phyloP scores from a whole-genome alignment of 2,797 vertebrate genomes.

The Xiphorhynchus erythropygius region DNA sequence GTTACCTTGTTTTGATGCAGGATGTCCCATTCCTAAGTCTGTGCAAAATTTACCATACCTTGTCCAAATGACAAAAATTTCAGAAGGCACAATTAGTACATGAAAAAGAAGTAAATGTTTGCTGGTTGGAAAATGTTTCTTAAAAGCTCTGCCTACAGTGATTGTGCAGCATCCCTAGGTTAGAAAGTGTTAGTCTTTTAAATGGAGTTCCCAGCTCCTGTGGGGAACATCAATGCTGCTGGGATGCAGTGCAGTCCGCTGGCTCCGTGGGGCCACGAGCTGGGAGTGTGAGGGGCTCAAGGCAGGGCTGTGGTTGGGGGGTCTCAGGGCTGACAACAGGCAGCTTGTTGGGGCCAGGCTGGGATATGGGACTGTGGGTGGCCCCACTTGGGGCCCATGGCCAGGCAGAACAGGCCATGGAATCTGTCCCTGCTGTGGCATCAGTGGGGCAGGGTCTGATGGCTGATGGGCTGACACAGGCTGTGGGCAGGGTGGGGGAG shows the following conservation, averaged over 20 bases:
- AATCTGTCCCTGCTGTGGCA: neutral
- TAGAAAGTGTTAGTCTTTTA: neutral
- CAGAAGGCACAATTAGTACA: neutral
- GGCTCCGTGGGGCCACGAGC: fast-evolving
- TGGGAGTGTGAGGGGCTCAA: neutral
- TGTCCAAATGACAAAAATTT: neutral
- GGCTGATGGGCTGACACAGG: fast-evolving
- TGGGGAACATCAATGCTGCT: neutral
- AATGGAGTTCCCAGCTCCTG: neutral
- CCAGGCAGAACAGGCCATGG: neutral
- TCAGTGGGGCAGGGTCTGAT: fast-evolving
- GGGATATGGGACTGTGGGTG: fast-evolving
- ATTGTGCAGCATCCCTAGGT: neutral
- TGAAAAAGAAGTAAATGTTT: neutral
- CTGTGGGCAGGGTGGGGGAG: neutral
- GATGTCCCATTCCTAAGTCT: neutral
- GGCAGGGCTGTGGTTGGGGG: neutral
- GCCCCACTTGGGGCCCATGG: fast-evolving
- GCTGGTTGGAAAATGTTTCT: neutral
- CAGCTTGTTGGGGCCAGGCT: neutral
- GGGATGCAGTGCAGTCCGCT: fast-evolving
- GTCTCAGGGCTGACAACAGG: neutral
- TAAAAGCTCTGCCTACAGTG: neutral
- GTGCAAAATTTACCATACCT: neutral
- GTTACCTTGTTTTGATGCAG: neutral